Base-by-base conservation (phyloP, 2,888 invertebrate species). In the Hoplodrina ambigua region DNA sequence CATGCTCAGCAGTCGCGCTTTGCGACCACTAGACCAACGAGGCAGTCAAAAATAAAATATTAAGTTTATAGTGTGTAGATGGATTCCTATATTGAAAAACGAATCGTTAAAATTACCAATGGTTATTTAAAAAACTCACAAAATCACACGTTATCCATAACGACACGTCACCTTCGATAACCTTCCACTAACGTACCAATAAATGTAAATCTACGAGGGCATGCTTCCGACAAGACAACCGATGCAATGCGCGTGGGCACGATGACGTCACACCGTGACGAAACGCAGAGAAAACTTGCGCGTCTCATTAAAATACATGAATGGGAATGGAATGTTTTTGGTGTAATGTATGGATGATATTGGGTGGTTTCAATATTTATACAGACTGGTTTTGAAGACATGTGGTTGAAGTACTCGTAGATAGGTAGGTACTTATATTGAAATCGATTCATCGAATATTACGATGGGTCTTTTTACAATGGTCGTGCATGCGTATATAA, bases 271-370 rank as follows among this genome's bases (percentile, higher is more conserved):
- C 30, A 37, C 33, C 53, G 44, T 79, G 69, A 75, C 72, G 83
- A 83, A 83, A 80, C 53, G 13, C 57, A 68, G 81, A 79, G 83
- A 82, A 79, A 79, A 79, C 77, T 67, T 33, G 76, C 53, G 44
- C 19, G 30, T 30, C 65, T 81, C 71, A 79, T 81, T 82, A 82
- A 70, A 70, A 72, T 64, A 57, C 49, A 37, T 52, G 50, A 63
- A 78, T 77, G 61, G 17, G 67, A 61, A 11, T 53, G 78, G 78
- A 75, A 78, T 78, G 66, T 61, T 50, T 55, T 20, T 65, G 52
- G 55, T 55, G 30, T 50, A 61, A 55, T 49, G 19, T 66, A 50
- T 57, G 44, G 54, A 4, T 73, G 17, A 19, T 62, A 41, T 62
- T 78, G 33, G 66, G 19, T 67, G 53, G 30, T 50, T 63, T 50